Base-by-base conservation (phyloP, 2,888 invertebrate genomes). In the Microctonus aethiopoides region DNA sequence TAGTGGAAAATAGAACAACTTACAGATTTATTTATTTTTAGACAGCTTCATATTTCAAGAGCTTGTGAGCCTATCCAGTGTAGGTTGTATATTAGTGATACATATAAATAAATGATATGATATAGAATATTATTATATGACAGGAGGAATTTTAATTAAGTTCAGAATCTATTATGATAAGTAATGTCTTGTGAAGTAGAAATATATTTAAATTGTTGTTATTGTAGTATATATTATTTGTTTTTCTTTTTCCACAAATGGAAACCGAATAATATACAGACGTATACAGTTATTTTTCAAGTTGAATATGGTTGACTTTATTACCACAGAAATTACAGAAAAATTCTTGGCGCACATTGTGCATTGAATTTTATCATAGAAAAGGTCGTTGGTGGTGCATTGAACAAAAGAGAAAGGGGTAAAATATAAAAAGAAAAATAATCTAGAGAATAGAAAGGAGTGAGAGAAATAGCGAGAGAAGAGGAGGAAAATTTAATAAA, bases 401-500 rank as follows among this genome's bases (percentile, higher is more conserved):
- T 24, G 22, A 13, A 41, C 46, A 10, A 20, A 51, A 63, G 29
- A 29, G 32, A 63, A 34, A 41, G 24, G 39, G 22, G 41, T 13
- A 63, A 20, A 63, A 20, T 29, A 29, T 29, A 29, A 29, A 29
- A 7, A 29, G 29, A 29, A 36, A 20, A 56, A 24, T 62, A 54
- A 51, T 56, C 56, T 13, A 22, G 36, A 39, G 36, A 34, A 7
- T 16, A 26, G 22, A 9, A 6, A 32, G 36, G 29, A 26, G 51
- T 22, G 51, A 57, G 32, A 63, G 61, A 61, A 29, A 59, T 34
- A 57, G 16, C 29, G 52, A 51, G 22, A 9, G 6, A 32, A 34
- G 29, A 26, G 51, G 29, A 34, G 46, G 32, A 63, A 52, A 61
- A 69, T 65, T 65, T 65, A 69, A 69, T 69, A 65, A 69, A 69